Base-by-base conservation (phyloP, 2,888 invertebrate genomes). In the Tribolium freemani region DNA sequence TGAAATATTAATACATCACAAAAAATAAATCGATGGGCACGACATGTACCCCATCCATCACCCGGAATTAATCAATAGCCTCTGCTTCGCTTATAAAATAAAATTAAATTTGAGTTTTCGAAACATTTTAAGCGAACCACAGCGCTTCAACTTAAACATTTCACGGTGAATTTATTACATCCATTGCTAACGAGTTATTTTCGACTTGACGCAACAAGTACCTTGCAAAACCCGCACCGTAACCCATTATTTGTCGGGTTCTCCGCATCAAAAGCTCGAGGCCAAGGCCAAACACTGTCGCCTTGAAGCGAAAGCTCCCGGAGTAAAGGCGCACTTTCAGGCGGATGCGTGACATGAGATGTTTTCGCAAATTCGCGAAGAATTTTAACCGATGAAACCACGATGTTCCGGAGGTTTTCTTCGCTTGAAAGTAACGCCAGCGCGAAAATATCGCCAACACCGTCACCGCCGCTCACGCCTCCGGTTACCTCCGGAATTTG, bases 351-450 rank as follows among this genome's bases (percentile, higher is more conserved):
- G 8, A n/a, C 31, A 9, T 31, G 9, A n/a, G 3, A 26, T 26
- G 44, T 58, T 45, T n/a, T 44, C 58, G 44, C 9, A 11, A n/a
- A n/a, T n/a, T n/a, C 5, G 38, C 31, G 38, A 38, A 56, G 16
- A 56, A 38, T 13, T 54, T 54, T 26, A 26, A 26, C 26, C 26
- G 26, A 16, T 16, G 26, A 26, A 26, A 30, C n/a, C 20, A 75
- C 80, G 83, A 74, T 86, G 84, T 83, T 83, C 64, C 79, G 81
- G 8, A 79, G 81, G 9, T 72, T 83, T 44, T 76, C 79, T 16
- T 82, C 82, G 0, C 75, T 80, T 58, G 81, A 82, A 53, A 74
- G 77, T 13, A 68, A 68, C 10, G 66, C 77, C 5, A 64, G 44
- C 6, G 53, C 72, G 53, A 76, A 68, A 66, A 38, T 73, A 6